These are phyloP conservation scores for Cyphomyrus plagiostoma DNA, from an alignment of 2,113 vertebrate genomes.

Conservation along the genomic window DNA sequence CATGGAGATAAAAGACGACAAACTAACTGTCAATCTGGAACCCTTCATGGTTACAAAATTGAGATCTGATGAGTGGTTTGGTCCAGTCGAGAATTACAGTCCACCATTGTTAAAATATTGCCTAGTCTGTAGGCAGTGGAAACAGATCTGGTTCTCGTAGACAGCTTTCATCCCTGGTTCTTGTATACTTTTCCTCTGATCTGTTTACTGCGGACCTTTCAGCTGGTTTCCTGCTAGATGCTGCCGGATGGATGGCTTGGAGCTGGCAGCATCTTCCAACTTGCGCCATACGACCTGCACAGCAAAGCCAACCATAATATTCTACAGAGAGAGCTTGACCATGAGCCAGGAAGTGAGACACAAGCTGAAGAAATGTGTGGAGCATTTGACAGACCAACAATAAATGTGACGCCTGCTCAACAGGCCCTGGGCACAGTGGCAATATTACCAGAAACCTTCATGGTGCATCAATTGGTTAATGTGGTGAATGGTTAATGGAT, in stretches of 20 bases:
- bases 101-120: not conserved
- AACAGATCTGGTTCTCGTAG: slow-evolving; percentile 4
- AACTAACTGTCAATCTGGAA: slow-evolving; percentile 35
- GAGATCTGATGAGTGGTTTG: not conserved
- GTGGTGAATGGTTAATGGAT: not conserved
- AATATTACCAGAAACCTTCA: not conserved
- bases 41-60: slow-evolving; percentile 14
- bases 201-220: slow-evolving; percentile 87
- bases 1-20: slow-evolving; percentile 4
- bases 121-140: slow-evolving; percentile 18
- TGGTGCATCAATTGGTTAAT: not conserved
- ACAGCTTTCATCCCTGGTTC: slow-evolving; percentile 2
- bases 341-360: not conserved
- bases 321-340: not conserved
- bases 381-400: not conserved
- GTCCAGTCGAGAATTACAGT: not conserved
- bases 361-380: not conserved
- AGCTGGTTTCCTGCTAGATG: slow-evolving; percentile 98
- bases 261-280: slow-evolving; percentile 86
- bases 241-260: slow-evolving; percentile 92
- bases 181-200: not conserved
- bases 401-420: not conserved
- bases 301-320: not conserved
- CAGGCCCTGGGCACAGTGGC: not conserved
- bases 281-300: slow-evolving; percentile 95